Percentiles rank a stretch among this genome's conserved stretches.
Conservation (phyloP, 2,113 vertebrate species). For the Lethenteron camtschaticum region DNA sequence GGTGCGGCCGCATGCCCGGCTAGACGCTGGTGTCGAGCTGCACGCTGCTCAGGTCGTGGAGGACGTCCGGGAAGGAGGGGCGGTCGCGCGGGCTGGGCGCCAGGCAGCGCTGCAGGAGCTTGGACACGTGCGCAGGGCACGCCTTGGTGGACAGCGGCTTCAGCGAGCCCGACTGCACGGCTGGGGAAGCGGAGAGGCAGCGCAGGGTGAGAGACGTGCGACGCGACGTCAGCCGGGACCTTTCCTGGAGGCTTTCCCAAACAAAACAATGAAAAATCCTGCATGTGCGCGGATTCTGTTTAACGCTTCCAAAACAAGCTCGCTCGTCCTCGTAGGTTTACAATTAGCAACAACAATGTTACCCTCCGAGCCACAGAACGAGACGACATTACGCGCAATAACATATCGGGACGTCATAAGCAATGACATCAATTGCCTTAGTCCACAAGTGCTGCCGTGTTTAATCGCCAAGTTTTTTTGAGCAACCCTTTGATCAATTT, state of each 20-base stretch:
- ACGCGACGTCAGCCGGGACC: neutral
- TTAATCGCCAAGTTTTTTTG: too few species aligned
- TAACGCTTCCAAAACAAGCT: neutral
- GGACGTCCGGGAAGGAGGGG: slow-evolving; percentile 67
- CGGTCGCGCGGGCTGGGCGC: slow-evolving; percentile 66
- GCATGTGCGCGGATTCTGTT: neutral
- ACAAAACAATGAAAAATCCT: neutral
- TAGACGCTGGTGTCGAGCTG: slow-evolving; percentile 61
- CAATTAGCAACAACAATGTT: neutral
- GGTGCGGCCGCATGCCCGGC: too few species aligned
- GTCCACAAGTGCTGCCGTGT: too few species aligned
- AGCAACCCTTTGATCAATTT: too few species aligned
- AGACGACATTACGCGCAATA: too few species aligned
- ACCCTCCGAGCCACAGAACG: neutral
- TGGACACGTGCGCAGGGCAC: slow-evolving; percentile 58
- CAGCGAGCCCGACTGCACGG: slow-evolving; percentile 45
- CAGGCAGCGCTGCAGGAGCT: slow-evolving; percentile 82
- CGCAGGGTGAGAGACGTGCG: neutral
- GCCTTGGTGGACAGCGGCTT: slow-evolving; percentile 46
- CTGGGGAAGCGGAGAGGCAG: slow-evolving; percentile 18
- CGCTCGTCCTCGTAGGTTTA: neutral
- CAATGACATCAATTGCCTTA: too few species aligned
- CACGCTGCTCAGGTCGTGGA: slow-evolving; percentile 41
- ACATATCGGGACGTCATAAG: too few species aligned
- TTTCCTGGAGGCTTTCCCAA: neutral